These are phyloP conservation scores for Ommatoiulus sabulosus DNA, from an alignment of 2,888 invertebrate species.

Conservation along the genomic window DNA sequence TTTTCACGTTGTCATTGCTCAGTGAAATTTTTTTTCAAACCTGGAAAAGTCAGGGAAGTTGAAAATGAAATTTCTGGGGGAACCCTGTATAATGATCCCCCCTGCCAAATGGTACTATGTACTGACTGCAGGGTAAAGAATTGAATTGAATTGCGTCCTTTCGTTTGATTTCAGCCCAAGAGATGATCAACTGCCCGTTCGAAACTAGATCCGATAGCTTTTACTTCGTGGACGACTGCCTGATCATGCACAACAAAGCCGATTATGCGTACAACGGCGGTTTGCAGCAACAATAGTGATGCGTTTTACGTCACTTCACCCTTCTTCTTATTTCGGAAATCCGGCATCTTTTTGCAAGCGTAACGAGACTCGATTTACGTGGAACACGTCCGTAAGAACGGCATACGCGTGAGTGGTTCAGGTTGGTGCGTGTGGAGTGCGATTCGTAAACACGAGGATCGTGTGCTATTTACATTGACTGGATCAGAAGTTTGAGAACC, in stretches of 20 bases:
- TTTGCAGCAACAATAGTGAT: conserved; percentile 51
- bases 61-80: no score
- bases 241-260: conserved; percentile 99
- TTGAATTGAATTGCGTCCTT: no score
- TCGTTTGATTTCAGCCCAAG: conserved; percentile 79
- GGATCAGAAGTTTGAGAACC: no score
- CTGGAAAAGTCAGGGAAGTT: no score
- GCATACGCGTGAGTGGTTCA: background rate
- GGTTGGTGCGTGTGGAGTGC: no score
- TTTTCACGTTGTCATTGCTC: no score
- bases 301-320: background rate
- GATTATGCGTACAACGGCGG: conserved; percentile 95
- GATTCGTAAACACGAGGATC: background rate
- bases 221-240: conserved; percentile 96
- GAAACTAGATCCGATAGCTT: conserved; percentile 99
- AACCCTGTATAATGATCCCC: no score
- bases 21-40: no score
- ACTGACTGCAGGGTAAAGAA: no score
- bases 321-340: background rate
- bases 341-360: background rate
- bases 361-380: background rate
- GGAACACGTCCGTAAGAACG: background rate
- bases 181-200: conserved; percentile 96
- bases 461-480: no score
- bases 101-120: no score